phyloP scores from a whole-genome alignment of 2,113 vertebrate genomes.

The Cryptoleucopteryx plumbea region DNA sequence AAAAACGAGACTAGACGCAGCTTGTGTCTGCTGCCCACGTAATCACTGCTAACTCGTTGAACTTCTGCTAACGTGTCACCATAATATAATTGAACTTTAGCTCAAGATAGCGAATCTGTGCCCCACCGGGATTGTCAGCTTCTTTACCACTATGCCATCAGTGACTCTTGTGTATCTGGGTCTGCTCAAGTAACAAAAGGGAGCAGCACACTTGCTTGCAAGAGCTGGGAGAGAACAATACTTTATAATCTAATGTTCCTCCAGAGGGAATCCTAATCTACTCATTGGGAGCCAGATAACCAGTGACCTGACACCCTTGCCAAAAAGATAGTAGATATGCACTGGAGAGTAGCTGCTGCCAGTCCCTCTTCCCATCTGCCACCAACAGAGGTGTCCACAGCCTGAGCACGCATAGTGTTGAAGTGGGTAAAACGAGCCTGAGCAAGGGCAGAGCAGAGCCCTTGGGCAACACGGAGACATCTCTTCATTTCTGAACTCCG shows the following conservation, averaged over 20 bases:
- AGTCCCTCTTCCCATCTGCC: background rate
- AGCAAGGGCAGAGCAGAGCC: background rate
- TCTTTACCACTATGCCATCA: background rate
- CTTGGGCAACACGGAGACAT: rapidly evolving
- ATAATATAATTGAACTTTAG: slow-evolving; percentile 17
- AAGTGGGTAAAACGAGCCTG: background rate
- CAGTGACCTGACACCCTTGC: background rate
- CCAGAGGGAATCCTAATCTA: background rate
- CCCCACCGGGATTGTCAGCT: background rate
- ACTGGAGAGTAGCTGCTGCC: background rate
- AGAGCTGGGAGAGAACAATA: background rate
- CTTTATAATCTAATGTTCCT: background rate
- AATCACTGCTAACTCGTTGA: background rate
- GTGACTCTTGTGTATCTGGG: background rate
- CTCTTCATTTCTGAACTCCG: background rate
- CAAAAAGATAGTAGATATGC: background rate
- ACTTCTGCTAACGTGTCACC: background rate
- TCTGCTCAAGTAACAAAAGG: background rate
- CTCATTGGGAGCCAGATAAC: background rate
- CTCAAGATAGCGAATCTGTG: background rate
- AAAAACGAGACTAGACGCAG: background rate
- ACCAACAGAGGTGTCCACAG: background rate
- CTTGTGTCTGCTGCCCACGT: background rate
- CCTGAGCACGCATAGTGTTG: rapidly evolving
- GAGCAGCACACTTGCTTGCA: background rate